A percentile compares a stretch with the other conserved stretches of the same genome.
These are phyloP conservation scores for Charina bottae DNA, from an alignment of 2,113 vertebrate genomes.

Conservation along the genomic window DNA sequence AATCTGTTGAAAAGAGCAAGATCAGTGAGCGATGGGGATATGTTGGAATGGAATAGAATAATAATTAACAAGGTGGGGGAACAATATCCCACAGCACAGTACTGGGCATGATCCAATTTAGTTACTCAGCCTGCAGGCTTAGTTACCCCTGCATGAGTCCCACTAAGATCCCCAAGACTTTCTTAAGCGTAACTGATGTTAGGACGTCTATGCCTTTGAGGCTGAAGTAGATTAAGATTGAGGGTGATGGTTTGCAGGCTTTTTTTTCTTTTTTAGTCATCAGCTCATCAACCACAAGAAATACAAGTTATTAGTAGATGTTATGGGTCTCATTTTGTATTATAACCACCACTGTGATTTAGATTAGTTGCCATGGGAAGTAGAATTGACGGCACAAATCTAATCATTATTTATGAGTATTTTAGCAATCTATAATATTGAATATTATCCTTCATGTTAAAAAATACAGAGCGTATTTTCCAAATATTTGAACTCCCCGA, in stretches of 20 bases:
- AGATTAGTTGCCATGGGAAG: neutral
- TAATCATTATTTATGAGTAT: neutral
- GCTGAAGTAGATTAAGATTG: neutral
- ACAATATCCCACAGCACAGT: neutral
- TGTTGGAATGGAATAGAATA: neutral
- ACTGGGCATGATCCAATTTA: constrained; percentile 14
- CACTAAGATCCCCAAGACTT: neutral
- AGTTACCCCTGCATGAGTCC: neutral
- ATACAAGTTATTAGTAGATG: neutral
- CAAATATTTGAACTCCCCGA: neutral
- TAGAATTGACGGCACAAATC: neutral
- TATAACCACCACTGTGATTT: neutral
- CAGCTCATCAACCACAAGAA: neutral
- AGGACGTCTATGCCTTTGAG: neutral
- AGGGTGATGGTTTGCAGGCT: neutral
- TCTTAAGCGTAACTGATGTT: neutral
- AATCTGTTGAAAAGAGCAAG: neutral
- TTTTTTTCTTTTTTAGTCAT: too few relatives aligned
- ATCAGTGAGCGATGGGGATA: neutral
- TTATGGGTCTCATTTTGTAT: neutral
- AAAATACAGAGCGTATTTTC: neutral
- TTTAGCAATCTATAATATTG: neutral
- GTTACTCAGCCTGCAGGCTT: neutral
- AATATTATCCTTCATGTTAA: neutral
- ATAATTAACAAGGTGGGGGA: neutral